Evolutionary conservation across 1,140 invertebrate species (phyloP), one percentile per base, ranked within the genome.

Genomic region (Heliconius hewitsoni): DNA sequence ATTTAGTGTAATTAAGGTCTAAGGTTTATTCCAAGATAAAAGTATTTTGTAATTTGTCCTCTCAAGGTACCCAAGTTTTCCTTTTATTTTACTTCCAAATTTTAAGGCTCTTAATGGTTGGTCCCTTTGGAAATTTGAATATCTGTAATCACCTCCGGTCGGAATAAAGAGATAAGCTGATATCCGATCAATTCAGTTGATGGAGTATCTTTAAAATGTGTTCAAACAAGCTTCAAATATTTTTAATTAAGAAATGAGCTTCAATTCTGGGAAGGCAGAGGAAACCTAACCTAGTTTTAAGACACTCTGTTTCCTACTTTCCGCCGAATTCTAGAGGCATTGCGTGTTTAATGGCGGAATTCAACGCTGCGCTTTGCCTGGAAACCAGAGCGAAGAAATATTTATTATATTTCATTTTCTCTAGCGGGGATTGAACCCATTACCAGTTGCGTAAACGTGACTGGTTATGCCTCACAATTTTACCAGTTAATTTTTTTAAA

Each of bases 121-220:
- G 71, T 42, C 71, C 37, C 71, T 72, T 72, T 72, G 71, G 71
- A 72, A 72, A 72, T 72, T 72, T 72, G 71, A 72, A 72, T 72
- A 72, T 72, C 71, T 42, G 71, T 72, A 72, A 72, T 72, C 71
- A 72, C n/a, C 37, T n/a, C 71, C 55, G 76, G 76, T 77, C 76
- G 46, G 23, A 30, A 34, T 71, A 30, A 39, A 76, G 60, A 75
- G 74, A 76, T 76, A 76, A 76, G 60, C 16, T 76, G 57, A 76
- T 70, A 60, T 70, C 39, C 39, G 74, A 76, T 70, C 74, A 76
- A 76, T 76, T 70, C 71, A 76, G 37, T 76, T 71, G 39, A 66
- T 23, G 34, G n/a, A 66, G 11, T 66, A 11, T 30, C 27, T 27
- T 30, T 66, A 18, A 30, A 30, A 66, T 16, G 23, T 66, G 13